Percentiles rank a stretch among this genome's conserved stretches.
phyloP scores from a whole-genome alignment of 2,888 invertebrate species.

The Temnothorax unifasciatus region DNA sequence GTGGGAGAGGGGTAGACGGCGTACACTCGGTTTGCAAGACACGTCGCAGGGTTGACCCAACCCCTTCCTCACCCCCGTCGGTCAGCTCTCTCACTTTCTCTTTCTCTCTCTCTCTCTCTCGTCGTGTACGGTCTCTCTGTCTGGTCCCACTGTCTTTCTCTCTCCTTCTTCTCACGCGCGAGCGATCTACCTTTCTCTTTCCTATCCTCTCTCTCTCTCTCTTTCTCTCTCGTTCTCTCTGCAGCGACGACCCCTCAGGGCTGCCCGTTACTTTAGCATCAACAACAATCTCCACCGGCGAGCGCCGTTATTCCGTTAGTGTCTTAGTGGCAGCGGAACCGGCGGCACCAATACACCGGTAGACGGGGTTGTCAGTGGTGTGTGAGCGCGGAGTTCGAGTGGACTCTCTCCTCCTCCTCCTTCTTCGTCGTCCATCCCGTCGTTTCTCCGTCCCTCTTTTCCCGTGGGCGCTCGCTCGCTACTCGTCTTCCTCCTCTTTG shows the following conservation, averaged over 20 bases:
- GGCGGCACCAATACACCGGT: conserved; percentile 71
- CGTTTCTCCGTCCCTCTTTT: conserved; percentile 57
- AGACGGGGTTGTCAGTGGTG: conserved; percentile 68
- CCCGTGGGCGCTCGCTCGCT: conserved; percentile 49
- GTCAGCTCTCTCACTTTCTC: conserved; percentile 64
- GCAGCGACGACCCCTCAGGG: conserved; percentile 77
- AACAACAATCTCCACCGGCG: conserved; percentile 85
- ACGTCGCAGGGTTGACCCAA: conserved; percentile 81
- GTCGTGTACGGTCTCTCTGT: conserved; percentile 14
- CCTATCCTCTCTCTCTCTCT: conserved; percentile 44
- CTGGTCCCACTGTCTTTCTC: conserved; percentile 50
- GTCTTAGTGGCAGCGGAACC: conserved; percentile 81
- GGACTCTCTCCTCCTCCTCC: conserved; percentile 63
- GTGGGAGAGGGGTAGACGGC: conserved; percentile 63
- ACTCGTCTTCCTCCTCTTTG: conserved; percentile 50
- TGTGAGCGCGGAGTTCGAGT: conserved; percentile 62
- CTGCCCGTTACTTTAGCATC: conserved; percentile 85
- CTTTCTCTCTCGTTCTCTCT: conserved; percentile 54
- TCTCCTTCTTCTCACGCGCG: conserved; percentile 36
- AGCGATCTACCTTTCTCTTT: conserved; percentile 21
- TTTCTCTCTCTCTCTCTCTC: neutral
- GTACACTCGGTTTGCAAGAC: conserved; percentile 84
- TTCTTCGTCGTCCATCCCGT: conserved; percentile 59
- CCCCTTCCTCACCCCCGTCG: conserved; percentile 69
- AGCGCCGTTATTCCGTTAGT: conserved; percentile 85